Conservation (phyloP, 2,113 vertebrate species). For the Salvelinus fontinalis region DNA sequence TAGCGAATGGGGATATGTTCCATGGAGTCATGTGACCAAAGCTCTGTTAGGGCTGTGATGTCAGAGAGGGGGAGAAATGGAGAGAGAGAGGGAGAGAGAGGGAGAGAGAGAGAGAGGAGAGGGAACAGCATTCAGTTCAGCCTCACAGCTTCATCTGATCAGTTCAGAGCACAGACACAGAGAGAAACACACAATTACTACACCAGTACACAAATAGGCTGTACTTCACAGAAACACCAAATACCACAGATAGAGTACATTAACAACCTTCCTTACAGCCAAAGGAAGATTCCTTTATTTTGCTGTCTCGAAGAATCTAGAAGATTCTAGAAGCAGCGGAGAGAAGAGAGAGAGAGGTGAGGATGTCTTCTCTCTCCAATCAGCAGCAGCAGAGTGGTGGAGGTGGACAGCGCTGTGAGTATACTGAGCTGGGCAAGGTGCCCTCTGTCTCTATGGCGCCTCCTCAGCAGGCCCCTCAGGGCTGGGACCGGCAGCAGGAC, state of each 20-base stretch:
- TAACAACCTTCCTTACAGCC: background rate
- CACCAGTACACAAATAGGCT: background rate
- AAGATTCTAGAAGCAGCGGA: conserved; percentile 1
- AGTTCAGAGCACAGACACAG: conserved; percentile 43
- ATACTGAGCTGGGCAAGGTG: conserved; percentile 69
- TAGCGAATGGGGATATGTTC: conserved; percentile 68
- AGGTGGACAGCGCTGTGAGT: conserved; percentile 46
- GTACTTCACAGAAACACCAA: conserved; percentile 12
- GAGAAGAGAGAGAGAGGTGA: conserved; percentile 34
- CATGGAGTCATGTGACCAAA: conserved; percentile 56
- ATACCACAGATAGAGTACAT: background rate
- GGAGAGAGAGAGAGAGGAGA: background rate
- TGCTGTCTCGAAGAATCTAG: background rate
- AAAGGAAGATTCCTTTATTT: background rate
- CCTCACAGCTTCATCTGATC: conserved; percentile 40
- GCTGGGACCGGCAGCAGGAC: conserved; percentile 80
- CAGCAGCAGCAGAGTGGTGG: conserved; percentile 58
- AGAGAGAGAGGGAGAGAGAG: background rate
- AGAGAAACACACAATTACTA: conserved; percentile 36
- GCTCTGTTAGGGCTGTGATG: conserved; percentile 60
- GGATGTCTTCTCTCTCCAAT: conserved; percentile 78
- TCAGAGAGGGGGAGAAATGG: conserved; percentile 57
- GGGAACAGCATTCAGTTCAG: conserved; percentile 53
- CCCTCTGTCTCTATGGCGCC: conserved; percentile 42
- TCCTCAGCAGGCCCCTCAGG: background rate